Base-by-base conservation (phyloP, 2,113 vertebrate genomes). In the Bothrops jararaca region DNA sequence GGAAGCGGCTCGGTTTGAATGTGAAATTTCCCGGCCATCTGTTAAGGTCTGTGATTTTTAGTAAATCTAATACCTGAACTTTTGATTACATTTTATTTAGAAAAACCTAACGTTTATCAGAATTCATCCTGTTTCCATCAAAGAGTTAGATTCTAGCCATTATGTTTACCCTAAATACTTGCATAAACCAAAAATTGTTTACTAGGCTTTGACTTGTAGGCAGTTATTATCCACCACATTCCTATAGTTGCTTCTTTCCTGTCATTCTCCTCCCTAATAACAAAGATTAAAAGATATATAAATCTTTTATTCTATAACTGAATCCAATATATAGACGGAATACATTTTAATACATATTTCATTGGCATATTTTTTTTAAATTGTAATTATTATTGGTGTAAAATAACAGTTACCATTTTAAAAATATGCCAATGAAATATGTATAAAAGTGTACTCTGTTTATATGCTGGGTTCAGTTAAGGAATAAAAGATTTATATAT, bases 1-100 rank as follows among this genome's bases (percentile, higher is more conserved):
- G 95, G 97, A 99, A 96, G 96, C 98, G 86, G 99, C 99, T 96
- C 98, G 97, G 85, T 99, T 99, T 96, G 99, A 99, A 93, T 99
- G 99, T 97, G 99, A 99, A 98, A 98, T 99, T 95, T 99, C 99
- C 92, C 98, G 98, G 95, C 98, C 98, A 97, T 97, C 97, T 89
- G 97, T 98, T 74, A 99, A 99, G 97, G 99, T 99, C 86, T 93
- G 94, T 97, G 93, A 92, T 42, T 42, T 20, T 45, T 5, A 80
- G 3, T 89, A 2, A 74, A 74, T 45, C 93, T 88, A 88, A 11
- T 92, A 89, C 64, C 39, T 94, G 92, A 95, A 9, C 24, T 80
- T 89, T 45, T 80, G 8, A 48, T 5, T 48, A 48, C 24, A 9
- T 42, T 29, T 88, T 89, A 34, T 48, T n/a, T n/a, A 85, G 50